Evolutionary conservation across 2,797 vertebrate genomes (phyloP).

Genomic region (Pampus argenteus): DNA sequence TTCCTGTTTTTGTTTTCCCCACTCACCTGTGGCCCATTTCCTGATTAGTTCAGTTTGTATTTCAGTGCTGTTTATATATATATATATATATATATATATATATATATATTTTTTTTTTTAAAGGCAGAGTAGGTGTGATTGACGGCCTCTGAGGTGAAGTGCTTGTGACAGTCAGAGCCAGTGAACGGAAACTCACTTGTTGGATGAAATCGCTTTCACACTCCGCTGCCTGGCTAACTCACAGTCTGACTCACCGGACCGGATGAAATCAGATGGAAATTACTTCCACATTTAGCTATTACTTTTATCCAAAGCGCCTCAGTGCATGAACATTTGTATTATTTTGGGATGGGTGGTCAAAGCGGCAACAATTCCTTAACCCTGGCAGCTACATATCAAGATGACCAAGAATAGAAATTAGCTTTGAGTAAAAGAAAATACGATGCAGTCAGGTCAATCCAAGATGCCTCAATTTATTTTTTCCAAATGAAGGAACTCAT

Average conservation of each 20-base stretch:
- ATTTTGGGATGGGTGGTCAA: slow-evolving; percentile 15
- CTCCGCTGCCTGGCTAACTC: slow-evolving; percentile 42
- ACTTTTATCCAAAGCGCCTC: slow-evolving; percentile 21
- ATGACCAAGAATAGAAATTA: slow-evolving; percentile 8
- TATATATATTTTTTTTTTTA: no score
- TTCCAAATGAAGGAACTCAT: no score
- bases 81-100: no score
- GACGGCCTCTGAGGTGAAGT: slow-evolving; percentile 33
- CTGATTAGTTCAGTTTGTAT: no score
- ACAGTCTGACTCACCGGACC: slow-evolving; percentile 55
- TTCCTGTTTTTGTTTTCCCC: no score
- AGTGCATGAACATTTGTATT: slow-evolving; percentile 8
- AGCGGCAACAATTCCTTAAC: not conserved
- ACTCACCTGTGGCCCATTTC: no score
- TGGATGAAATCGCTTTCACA: slow-evolving; percentile 56
- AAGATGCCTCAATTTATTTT: not conserved
- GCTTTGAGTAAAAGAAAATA: slow-evolving; percentile 23
- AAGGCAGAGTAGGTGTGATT: slow-evolving; percentile 31
- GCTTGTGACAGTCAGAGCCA: slow-evolving; percentile 51
- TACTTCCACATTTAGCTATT: slow-evolving; percentile 23
- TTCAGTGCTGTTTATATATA: no score
- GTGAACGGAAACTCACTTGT: slow-evolving; percentile 56
- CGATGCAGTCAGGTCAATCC: not conserved
- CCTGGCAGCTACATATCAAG: slow-evolving; percentile 5
- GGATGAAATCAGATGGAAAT: slow-evolving; percentile 48